phyloP scores from a whole-genome alignment of 2,113 vertebrate species.

The Callopanchax toddi region DNA sequence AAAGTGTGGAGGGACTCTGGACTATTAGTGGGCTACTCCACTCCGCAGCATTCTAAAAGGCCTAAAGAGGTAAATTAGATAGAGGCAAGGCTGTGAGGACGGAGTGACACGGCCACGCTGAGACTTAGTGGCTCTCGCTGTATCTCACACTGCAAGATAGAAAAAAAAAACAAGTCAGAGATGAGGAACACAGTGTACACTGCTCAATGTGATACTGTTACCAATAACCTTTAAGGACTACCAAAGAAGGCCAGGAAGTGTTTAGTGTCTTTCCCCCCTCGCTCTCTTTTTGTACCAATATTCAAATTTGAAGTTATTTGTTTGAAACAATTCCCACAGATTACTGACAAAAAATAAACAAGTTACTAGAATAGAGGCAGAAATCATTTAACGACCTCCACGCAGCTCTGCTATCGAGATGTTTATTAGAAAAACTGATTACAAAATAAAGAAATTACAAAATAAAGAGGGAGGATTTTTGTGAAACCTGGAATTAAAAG shows the following conservation, averaged over 20 bases:
- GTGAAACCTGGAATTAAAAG: not conserved
- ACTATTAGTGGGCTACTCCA: conserved; percentile 34
- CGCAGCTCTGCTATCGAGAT: not conserved
- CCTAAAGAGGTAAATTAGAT: conserved; percentile 52
- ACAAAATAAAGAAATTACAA: not conserved
- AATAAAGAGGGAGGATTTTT: not conserved
- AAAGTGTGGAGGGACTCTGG: conserved; percentile 25
- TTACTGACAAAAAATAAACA: not conserved
- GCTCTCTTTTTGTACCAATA: not conserved
- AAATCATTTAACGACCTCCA: not conserved
- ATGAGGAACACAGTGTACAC: conserved; percentile 63
- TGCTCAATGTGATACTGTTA: conserved; percentile 68
- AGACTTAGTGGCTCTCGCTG: conserved; percentile 72
- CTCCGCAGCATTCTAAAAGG: conserved; percentile 20
- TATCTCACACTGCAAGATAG: conserved; percentile 74
- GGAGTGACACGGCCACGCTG: conserved; percentile 75
- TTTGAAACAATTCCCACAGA: not conserved
- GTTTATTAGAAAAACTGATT: too few species aligned
- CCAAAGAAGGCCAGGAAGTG: conserved; percentile 44
- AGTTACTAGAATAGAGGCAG: not conserved
- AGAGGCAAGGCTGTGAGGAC: conserved; percentile 74
- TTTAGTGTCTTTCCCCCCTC: conserved; percentile 2
- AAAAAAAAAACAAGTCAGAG: conserved; percentile 61
- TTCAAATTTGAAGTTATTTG: not conserved
- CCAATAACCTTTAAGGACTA: conserved; percentile 51